phyloP scores from a whole-genome alignment of 2,888 invertebrate species.

The Busseola fusca region DNA sequence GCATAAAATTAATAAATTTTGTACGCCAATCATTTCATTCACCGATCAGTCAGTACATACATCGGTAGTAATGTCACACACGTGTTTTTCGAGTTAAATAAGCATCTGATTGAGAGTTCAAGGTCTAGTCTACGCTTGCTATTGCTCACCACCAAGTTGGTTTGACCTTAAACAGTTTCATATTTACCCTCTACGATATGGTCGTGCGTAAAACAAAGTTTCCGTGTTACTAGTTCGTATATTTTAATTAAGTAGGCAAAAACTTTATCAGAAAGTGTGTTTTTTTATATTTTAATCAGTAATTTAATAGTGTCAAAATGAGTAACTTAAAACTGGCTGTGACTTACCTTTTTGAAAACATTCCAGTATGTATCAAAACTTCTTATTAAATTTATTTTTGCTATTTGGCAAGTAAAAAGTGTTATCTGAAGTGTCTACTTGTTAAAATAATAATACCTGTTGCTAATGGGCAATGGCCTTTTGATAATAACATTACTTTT shows the following conservation, averaged over 20 bases:
- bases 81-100: background rate
- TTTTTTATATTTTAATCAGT: conserved; percentile 1
- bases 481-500: background rate
- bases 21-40: conserved; percentile 12
- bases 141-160: conserved; percentile 10
- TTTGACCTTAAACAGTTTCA: conserved; percentile 44
- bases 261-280: conserved; percentile 10
- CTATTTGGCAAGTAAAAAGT: background rate
- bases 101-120: conserved; percentile 36
- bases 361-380: conserved; percentile 71
- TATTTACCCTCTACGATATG: conserved; percentile 43
- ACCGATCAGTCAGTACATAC: conserved; percentile 1
- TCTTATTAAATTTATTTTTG: background rate
- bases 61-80: background rate
- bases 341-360: conserved; percentile 70
- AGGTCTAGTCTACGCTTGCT: conserved; percentile 20
- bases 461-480: background rate
- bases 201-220: conserved; percentile 34
- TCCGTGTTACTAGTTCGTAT: conserved; percentile 25
- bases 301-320: conserved; percentile 63
- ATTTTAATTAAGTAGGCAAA: conserved; percentile 11
- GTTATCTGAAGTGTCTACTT: background rate
- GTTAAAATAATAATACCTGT: background rate
- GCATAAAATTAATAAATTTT: conserved; percentile 23
- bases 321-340: conserved; percentile 75